phyloP scores from a whole-genome alignment of 2,797 vertebrate species.

The Hoplostethus mediterraneus region DNA sequence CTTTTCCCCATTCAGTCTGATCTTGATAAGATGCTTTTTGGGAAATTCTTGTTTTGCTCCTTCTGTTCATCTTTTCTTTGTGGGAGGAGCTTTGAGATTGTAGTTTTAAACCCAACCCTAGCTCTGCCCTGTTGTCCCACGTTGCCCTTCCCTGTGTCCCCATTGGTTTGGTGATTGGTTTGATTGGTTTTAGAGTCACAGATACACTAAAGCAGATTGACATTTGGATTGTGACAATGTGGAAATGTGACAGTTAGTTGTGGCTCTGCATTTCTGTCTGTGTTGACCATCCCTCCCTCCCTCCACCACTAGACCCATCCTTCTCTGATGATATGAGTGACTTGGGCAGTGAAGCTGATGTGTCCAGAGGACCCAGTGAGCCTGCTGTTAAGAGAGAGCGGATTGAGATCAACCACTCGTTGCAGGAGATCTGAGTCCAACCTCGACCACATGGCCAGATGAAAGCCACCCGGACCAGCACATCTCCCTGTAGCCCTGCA shows the following conservation, averaged over 20 bases:
- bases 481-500: slow-evolving; percentile 14
- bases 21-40: too few relatives aligned
- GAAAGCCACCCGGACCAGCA: slow-evolving; percentile 23
- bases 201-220: too few relatives aligned
- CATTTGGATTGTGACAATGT: neutral
- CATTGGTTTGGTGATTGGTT: too few relatives aligned
- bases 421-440: slow-evolving; percentile 90
- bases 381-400: slow-evolving; percentile 94
- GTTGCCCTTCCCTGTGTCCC: too few relatives aligned
- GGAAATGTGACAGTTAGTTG: neutral
- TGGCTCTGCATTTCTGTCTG: neutral
- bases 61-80: too few relatives aligned
- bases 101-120: too few relatives aligned
- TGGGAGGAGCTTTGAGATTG: too few relatives aligned
- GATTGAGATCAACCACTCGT: slow-evolving; percentile 89
- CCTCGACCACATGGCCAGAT: neutral
- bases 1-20: too few relatives aligned
- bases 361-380: slow-evolving; percentile 81
- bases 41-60: too few relatives aligned
- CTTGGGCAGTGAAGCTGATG: slow-evolving; percentile 84
- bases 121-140: too few relatives aligned
- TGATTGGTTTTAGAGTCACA: too few relatives aligned
- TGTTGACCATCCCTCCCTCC: neutral
- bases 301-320: slow-evolving; percentile 79
- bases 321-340: slow-evolving; percentile 91